Evolutionary conservation across 2,797 vertebrate species (phyloP), one percentile per base, ranked within the genome.

Genomic region (Chaunax sp.): DNA sequence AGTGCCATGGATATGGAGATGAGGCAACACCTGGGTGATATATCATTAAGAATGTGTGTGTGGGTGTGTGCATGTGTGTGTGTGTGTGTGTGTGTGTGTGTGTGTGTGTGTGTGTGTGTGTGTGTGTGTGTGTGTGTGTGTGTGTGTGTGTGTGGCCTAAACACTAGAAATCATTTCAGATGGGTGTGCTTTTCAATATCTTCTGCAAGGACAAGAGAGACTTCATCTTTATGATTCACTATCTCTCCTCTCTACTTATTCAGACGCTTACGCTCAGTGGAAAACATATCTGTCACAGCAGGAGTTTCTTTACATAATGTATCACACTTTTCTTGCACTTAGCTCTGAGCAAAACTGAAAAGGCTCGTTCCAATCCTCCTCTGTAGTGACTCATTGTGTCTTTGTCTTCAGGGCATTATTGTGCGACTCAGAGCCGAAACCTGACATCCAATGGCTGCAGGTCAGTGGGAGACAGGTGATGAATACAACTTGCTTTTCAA

Each of bases 1-100:
- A 38, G 81, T 69, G 84, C 89, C 82, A 88, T 74, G 77, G 82
- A 89, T 89, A 89, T 67, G 87, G 78, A 93, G 80, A 92, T 89
- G 85, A 89, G 82, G 83, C 78, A 69, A 80, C 73, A 88, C 67
- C 53, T 54, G 59, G 79, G 61, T 56, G 75, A 91, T 93, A 92
- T 86, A 91, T 94, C 90, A 91, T 85, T 80, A 55, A 43, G 43
- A 55, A 64, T 71, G 25, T 74, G 52, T 53, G 69, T 51, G 58
- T 57, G 66, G 50, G 38, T 77, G 56, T 64, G 28, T 58, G 44
- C 22, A 15, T 45, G 71, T 35, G 33, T 35, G 5, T 35, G 33
- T 35, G 28, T 28, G 28, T 28, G 28, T 28, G 28, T 28, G 28
- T 28, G 28, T 28, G 33, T 22, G 30, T 53, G 43, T 47, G 43